These are phyloP conservation scores for Standfussiana lucernea DNA, from an alignment of 2,888 invertebrate genomes.

Conservation along the genomic window DNA sequence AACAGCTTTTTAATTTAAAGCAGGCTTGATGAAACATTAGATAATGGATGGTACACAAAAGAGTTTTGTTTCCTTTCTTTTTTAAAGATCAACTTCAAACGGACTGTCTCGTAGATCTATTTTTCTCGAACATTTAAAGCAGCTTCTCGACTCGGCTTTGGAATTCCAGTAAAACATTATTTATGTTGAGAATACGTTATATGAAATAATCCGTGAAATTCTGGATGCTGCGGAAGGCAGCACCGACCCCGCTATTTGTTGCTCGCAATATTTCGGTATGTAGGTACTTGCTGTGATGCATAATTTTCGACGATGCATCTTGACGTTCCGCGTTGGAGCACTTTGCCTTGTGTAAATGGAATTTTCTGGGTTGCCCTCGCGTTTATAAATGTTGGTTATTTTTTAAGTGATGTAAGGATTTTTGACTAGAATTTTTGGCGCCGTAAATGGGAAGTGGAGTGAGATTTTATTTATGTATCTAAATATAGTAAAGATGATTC, in stretches of 20 bases:
- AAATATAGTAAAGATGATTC: background rate
- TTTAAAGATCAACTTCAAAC: constrained; percentile 66
- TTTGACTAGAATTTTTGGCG: constrained; percentile 28
- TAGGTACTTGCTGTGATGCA: constrained; percentile 61
- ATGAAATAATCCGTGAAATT: constrained; percentile 59
- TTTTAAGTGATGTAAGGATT: constrained; percentile 47
- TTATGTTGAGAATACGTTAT: constrained; percentile 55
- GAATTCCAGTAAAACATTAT: constrained; percentile 54
- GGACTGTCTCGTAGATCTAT: constrained; percentile 45
- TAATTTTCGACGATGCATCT: constrained; percentile 66
- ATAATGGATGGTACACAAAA: constrained; percentile 37
- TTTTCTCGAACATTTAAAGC: constrained; percentile 62
- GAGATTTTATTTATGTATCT: constrained; percentile 10
- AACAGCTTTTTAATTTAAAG: constrained; percentile 10
- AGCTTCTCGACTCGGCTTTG: constrained; percentile 14
- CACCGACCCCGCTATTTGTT: constrained; percentile 55
- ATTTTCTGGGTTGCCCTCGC: constrained; percentile 54
- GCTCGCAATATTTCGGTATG: constrained; percentile 62
- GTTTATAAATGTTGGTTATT: constrained; percentile 54
- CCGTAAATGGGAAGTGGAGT: background rate
- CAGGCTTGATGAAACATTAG: background rate
- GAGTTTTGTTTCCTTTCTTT: constrained; percentile 33
- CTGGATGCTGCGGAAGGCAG: constrained; percentile 37
- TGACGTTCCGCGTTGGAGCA: constrained; percentile 60
- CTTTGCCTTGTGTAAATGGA: constrained; percentile 56